Evolutionary conservation across 2,113 vertebrate genomes (phyloP).

Genomic region (Conger conger): DNA sequence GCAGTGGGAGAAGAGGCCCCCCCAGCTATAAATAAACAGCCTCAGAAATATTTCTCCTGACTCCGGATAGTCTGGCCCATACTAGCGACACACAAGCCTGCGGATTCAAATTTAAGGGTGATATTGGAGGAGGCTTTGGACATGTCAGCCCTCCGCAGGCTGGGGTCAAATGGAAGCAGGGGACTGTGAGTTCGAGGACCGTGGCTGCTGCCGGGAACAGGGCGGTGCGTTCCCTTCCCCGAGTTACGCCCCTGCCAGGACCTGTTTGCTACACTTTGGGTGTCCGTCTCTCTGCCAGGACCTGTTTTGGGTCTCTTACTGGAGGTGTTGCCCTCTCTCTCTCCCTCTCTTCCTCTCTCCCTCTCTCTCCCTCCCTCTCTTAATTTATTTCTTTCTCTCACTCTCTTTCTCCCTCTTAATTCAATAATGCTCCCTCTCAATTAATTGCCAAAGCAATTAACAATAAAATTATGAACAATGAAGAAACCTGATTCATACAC

Average conservation of each 20-base stretch:
- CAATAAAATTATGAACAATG: too few species aligned
- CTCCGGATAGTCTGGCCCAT: slow-evolving; percentile 94
- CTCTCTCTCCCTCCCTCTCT: slow-evolving; percentile 25
- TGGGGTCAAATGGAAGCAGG: slow-evolving; percentile 74
- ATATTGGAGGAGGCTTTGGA: slow-evolving; percentile 84
- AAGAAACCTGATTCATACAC: too few species aligned
- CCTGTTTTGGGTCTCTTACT: slow-evolving; percentile 65
- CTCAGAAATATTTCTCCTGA: slow-evolving; percentile 90
- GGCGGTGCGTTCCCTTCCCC: slow-evolving; percentile 65
- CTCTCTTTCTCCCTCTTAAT: too few species aligned
- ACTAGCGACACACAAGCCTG: slow-evolving; percentile 76
- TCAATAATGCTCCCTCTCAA: too few species aligned
- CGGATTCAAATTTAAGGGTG: slow-evolving; percentile 91
- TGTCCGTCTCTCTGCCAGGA: slow-evolving; percentile 68
- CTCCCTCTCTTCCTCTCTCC: neutral
- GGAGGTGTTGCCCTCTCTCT: slow-evolving; percentile 36
- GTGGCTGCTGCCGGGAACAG: slow-evolving; percentile 67
- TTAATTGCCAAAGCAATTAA: too few species aligned
- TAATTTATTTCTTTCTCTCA: too few species aligned
- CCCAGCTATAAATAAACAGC: slow-evolving; percentile 90
- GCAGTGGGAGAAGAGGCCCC: slow-evolving; percentile 67
- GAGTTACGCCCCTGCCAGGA: slow-evolving; percentile 61
- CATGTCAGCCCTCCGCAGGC: slow-evolving; percentile 81
- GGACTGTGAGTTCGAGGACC: slow-evolving; percentile 50
- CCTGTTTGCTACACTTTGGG: slow-evolving; percentile 67